Base-by-base conservation (phyloP, 2,113 vertebrate species). In the Seriola aureovittata region DNA sequence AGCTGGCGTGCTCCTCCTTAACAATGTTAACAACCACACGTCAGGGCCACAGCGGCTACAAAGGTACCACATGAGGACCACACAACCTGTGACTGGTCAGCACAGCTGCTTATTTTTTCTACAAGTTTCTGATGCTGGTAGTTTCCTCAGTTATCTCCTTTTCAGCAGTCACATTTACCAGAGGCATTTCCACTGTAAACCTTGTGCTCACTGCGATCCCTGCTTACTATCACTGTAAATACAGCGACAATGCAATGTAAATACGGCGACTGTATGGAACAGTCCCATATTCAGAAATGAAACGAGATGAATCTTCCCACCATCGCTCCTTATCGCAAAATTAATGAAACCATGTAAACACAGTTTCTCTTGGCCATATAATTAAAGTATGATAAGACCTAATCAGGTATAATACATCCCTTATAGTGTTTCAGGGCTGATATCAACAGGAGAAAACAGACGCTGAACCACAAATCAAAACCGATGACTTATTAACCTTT, bases 341-440 rank as follows among this genome's bases (percentile, higher is more conserved):
- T 64, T 64, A 59, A 50, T 64, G n/a, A 63, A 69, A 81, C 57
- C 4, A 32, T 63, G 36, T 29, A 21, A 63, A 64, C 58, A 66
- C 59, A 75, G 14, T 63, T 12, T 34, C 6, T n/a, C 17, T 19
- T 8, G 50, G 48, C 5, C n/a, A 13, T 54, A 13, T 38, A 55
- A 55, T 55, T 54, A 71, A 36, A 40, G 50, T 5, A 46, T 17
- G 29, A 40, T 64, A 64, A 50, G 25, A 38, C 11, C 19, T 8
- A 40, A 66, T 21, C 21, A 25, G 65, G 52, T 21, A 55, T 8
- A 50, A 57, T 42, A 59, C n/a, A 52, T 71, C 29, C 40, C 5
- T 65, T 29, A 2, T 44, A n/a, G 16, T 59, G 73, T 58, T 76
- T n/a, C 2, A 13, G 32, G 34, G 23, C 25, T 10, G 2, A 10